A percentile compares a stretch with the other conserved stretches of the same genome.
These are phyloP conservation scores for Taxidea taxus DNA, from an alignment of 2,113 vertebrate genomes.

Conservation along the genomic window DNA sequence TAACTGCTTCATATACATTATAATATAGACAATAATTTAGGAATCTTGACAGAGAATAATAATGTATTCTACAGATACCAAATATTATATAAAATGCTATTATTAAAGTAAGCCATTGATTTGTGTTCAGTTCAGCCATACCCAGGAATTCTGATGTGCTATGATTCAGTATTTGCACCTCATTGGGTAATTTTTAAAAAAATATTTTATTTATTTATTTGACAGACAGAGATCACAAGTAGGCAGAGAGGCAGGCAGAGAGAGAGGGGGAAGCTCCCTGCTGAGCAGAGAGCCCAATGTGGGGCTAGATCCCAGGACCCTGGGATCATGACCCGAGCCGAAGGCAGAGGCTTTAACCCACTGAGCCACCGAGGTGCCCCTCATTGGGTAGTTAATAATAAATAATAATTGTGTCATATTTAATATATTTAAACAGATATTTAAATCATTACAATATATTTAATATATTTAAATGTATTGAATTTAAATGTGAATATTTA, in stretches of 20 bases:
- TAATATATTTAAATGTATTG: neutral
- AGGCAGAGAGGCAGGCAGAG: no score
- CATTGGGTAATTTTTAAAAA: neutral
- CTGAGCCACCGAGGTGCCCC: neutral
- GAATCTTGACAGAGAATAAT: neutral
- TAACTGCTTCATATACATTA: neutral
- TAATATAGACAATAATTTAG: neutral
- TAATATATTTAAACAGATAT: constrained; percentile 32
- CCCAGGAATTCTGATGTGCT: neutral
- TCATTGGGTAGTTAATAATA: neutral
- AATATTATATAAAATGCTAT: constrained; percentile 14
- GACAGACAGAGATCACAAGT: no score
- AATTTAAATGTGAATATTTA: neutral
- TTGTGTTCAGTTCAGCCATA: neutral
- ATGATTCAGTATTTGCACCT: constrained; percentile 32
- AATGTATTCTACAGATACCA: neutral
- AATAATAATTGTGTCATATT: neutral
- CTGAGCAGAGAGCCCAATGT: no score
- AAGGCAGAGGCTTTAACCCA: no score
- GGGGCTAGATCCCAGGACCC: no score
- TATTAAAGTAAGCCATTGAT: neutral
- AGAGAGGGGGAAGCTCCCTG: no score
- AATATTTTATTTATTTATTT: no score
- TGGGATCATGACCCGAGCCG: no score
- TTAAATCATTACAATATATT: neutral